phyloP scores from a whole-genome alignment of 2,888 invertebrate genomes.

The Luperina nickerlii region DNA sequence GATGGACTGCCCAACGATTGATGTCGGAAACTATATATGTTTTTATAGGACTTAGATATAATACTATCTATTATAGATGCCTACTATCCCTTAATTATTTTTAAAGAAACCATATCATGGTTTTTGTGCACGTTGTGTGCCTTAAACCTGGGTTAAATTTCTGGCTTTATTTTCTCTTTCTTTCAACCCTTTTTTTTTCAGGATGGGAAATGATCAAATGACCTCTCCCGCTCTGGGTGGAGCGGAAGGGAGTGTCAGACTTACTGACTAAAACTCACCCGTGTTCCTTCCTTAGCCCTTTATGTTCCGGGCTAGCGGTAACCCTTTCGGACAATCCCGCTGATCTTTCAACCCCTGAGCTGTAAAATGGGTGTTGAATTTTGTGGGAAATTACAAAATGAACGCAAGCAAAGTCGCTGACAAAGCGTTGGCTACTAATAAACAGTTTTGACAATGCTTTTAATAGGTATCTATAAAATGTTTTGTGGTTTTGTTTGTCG shows the following conservation, averaged over 20 bases:
- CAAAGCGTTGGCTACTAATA: background rate
- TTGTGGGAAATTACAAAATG: background rate
- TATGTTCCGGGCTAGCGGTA: too few species aligned
- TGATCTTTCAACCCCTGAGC: too few species aligned
- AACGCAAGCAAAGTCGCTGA: background rate
- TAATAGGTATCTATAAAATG: constrained; percentile 46
- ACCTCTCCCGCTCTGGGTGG: too few species aligned
- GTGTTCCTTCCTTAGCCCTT: too few species aligned
- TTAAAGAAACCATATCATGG: too few species aligned
- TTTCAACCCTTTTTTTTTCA: too few species aligned
- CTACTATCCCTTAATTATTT: background rate
- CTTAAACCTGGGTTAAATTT: background rate
- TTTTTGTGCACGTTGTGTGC: background rate
- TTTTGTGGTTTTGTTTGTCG: constrained; percentile 50
- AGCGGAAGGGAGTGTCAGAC: too few species aligned
- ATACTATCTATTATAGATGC: background rate
- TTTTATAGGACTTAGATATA: background rate
- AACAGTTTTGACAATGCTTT: constrained; percentile 35
- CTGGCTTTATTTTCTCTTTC: too few species aligned
- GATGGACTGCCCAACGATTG: background rate
- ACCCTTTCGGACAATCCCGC: too few species aligned
- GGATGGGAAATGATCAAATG: too few species aligned
- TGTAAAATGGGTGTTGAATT: background rate
- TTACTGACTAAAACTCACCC: too few species aligned
- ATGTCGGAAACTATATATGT: background rate